Conservation (phyloP, 2,888 invertebrate species). For the Agrotis ipsilon region DNA sequence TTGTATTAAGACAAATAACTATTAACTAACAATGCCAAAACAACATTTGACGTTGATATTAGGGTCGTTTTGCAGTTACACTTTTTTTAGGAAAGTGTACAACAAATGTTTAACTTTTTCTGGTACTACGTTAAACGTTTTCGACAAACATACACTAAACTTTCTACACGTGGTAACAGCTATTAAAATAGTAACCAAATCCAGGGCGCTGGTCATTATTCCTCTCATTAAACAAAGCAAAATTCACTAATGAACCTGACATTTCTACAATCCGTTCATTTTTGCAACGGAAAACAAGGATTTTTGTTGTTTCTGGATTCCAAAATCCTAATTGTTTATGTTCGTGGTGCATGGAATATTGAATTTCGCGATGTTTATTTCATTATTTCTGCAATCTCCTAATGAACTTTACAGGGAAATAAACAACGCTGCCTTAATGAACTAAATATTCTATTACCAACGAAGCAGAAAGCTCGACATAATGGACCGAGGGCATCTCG, state of each 20-base stretch:
- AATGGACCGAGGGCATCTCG: too few relatives aligned
- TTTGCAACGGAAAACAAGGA: constrained; percentile 13
- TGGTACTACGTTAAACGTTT: too few relatives aligned
- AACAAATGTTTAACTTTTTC: too few relatives aligned
- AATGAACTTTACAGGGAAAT: constrained; percentile 15
- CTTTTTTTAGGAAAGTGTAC: too few relatives aligned
- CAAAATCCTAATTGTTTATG: constrained; percentile 26
- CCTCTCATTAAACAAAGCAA: constrained; percentile 32
- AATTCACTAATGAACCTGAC: constrained; percentile 44
- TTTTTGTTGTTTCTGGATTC: constrained; percentile 8
- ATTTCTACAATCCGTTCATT: constrained; percentile 11
- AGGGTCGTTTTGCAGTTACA: too few relatives aligned
- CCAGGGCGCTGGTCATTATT: constrained; percentile 38
- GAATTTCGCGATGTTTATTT: constrained; percentile 26
- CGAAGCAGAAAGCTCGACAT: neutral
- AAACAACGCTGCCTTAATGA: constrained; percentile 18
- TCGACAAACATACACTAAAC: neutral
- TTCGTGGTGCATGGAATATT: constrained; percentile 9
- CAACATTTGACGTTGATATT: too few relatives aligned
- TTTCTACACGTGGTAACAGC: neutral
- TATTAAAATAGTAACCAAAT: constrained; percentile 52
- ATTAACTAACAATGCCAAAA: too few relatives aligned
- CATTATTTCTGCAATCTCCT: constrained; percentile 9
- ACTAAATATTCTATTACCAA: neutral
- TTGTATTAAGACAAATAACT: too few relatives aligned